phyloP scores from a whole-genome alignment of 2,113 vertebrate genomes.

The Sporophila hypoxantha region DNA sequence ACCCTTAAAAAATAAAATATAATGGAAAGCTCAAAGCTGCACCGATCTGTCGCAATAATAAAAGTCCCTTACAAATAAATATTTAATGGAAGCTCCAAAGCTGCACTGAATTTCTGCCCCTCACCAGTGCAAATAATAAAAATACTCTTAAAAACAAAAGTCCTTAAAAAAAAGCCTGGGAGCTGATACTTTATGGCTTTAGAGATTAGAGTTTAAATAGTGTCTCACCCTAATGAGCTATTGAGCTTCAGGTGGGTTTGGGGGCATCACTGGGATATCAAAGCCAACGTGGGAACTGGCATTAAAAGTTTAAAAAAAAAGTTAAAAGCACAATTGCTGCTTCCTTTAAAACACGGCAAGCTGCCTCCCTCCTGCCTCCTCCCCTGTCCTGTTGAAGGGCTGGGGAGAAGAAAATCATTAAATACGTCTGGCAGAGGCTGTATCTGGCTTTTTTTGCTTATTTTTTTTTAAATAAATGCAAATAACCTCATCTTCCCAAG shows the following conservation, averaged over 20 bases:
- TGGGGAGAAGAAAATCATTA: not conserved
- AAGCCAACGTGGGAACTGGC: not conserved
- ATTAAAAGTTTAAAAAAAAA: not conserved
- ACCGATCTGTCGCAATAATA: no score
- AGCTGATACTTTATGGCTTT: not conserved
- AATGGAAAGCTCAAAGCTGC: no score
- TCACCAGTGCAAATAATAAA: no score
- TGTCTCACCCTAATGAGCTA: accelerated
- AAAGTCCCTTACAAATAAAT: no score
- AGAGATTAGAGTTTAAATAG: not conserved
- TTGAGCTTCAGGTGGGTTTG: not conserved
- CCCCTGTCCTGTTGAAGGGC: not conserved
- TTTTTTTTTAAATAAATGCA: not conserved
- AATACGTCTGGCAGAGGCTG: accelerated
- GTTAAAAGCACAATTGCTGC: not conserved
- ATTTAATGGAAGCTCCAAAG: no score
- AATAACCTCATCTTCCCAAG: not conserved
- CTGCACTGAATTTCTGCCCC: no score
- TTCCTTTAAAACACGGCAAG: not conserved
- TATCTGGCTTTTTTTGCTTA: not conserved
- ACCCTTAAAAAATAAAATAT: no score
- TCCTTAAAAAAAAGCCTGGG: no score
- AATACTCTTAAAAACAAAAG: no score
- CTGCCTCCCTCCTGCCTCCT: not conserved
- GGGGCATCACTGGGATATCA: not conserved